Percentiles rank a stretch among this genome's conserved stretches.
Evolutionary conservation across 23 tunicate species (phyloP).

Genomic region (Halocynthia aurantium): DNA sequence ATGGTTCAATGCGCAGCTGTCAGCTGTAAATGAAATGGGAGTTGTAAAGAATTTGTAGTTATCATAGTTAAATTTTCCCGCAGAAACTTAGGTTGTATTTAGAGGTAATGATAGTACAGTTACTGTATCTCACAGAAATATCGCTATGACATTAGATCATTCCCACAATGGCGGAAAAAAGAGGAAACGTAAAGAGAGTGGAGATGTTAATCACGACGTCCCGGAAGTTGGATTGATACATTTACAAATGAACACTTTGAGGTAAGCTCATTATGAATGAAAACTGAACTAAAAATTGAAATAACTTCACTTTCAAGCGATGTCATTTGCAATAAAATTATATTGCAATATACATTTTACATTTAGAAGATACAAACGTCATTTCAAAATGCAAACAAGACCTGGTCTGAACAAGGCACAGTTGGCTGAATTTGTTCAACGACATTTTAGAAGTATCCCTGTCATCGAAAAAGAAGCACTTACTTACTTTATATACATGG

Average conservation of each 20-base stretch:
- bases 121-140: no score
- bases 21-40: no score
- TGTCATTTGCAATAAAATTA: no score
- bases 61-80: no score
- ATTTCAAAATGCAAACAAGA: constrained; percentile 82
- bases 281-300: no score
- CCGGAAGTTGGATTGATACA: constrained; percentile 67
- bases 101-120: no score
- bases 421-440: constrained; percentile 49
- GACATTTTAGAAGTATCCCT: constrained; percentile 61
- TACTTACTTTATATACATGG: constrained; percentile 92
- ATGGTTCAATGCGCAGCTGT: no score
- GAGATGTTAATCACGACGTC: constrained; percentile 10
- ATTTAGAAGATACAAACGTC: constrained; percentile 74
- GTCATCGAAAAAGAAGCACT: constrained; percentile 82
- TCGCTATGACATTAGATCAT: constrained; percentile 31
- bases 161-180: constrained; percentile 33
- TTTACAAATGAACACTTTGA: constrained; percentile 72
- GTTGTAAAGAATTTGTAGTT: no score
- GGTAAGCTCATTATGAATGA: constrained; percentile 14
- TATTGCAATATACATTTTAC: background rate
- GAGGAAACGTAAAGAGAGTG: constrained; percentile 54
- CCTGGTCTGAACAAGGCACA: constrained; percentile 78
- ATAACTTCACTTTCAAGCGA: no score
- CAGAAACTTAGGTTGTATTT: no score